A percentile compares a stretch with the other conserved stretches of the same genome.
phyloP scores from a whole-genome alignment of 1,140 invertebrate genomes.

The Teleogryllus occipitalis region DNA sequence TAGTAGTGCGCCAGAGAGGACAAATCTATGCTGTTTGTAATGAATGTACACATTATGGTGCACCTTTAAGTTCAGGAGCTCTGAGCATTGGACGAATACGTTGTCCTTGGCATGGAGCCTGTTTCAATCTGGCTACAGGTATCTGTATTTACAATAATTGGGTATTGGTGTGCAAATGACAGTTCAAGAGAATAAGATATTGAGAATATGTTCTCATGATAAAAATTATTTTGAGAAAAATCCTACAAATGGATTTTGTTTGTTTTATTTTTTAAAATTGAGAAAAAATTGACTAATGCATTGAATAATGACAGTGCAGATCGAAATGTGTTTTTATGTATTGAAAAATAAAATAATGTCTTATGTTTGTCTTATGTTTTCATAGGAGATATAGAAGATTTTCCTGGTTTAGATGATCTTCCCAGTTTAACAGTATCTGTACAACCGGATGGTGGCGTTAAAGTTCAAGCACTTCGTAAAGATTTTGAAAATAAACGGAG shows the following conservation, averaged over 20 bases:
- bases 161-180: no score
- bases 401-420: conserved; percentile 80
- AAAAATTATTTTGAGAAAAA: neutral
- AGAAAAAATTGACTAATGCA: no score
- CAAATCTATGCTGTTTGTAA: conserved; percentile 70
- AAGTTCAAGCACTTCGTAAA: neutral
- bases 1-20: conserved; percentile 68
- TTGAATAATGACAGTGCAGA: no score
- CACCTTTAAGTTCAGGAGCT: conserved; percentile 72
- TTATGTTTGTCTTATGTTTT: neutral
- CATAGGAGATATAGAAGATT: conserved; percentile 77
- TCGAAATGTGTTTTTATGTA: no score
- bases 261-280: no score
- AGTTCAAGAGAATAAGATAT: neutral
- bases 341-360: no score
- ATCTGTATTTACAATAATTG: conserved; percentile 14
- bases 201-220: conserved; percentile 16
- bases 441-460: neutral
- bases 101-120: conserved; percentile 95
- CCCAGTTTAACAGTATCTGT: conserved; percentile 68
- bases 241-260: no score
- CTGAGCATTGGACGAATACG: conserved; percentile 74
- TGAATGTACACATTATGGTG: conserved; percentile 91
- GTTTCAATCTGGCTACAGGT: conserved; percentile 83
- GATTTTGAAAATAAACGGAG: neutral